Percentiles rank a stretch among this genome's conserved stretches.
These are phyloP conservation scores for Diorhabda elongata DNA, from an alignment of 1,140 invertebrate genomes.

Conservation along the genomic window DNA sequence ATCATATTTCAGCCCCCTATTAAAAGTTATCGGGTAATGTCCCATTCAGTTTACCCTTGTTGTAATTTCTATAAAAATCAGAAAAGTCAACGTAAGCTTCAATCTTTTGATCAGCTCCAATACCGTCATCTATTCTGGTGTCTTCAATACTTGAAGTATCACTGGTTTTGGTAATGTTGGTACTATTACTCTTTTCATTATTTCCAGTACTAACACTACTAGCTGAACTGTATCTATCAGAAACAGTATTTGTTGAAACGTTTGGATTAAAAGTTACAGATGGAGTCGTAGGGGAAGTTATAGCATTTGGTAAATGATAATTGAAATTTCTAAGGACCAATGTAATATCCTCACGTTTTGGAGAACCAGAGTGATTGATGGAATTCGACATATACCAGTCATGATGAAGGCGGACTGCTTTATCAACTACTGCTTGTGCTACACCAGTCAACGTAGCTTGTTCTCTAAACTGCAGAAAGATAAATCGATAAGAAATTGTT, in stretches of 20 bases:
- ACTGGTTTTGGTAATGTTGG: constrained; percentile 30
- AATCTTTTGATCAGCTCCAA: constrained; percentile 50
- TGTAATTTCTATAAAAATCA: constrained; percentile 73
- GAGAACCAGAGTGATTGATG: constrained; percentile 49
- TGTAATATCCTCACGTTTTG: constrained; percentile 74
- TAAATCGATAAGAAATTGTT: neutral
- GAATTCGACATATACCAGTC: constrained; percentile 69
- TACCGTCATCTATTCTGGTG: constrained; percentile 31
- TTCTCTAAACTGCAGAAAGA: constrained; percentile 63
- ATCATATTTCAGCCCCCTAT: constrained; percentile 18
- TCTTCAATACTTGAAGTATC: constrained; percentile 40
- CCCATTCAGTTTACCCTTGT: constrained; percentile 35
- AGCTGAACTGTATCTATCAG: constrained; percentile 24
- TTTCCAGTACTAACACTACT: constrained; percentile 19
- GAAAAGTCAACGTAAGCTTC: constrained; percentile 81
- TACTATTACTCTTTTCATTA: constrained; percentile 37
- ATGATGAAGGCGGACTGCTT: constrained; percentile 78
- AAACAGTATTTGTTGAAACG: constrained; percentile 39
- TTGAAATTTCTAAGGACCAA: constrained; percentile 84
- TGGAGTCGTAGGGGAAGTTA: constrained; percentile 51
- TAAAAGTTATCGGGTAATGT: constrained; percentile 27
- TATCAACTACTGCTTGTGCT: constrained; percentile 82
- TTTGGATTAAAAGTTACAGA: constrained; percentile 58
- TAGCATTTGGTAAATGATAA: constrained; percentile 66
- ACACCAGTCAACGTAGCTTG: constrained; percentile 78